Evolutionary conservation across 2,113 vertebrate genomes (phyloP), one percentile per base, ranked within the genome.

Genomic region (Eptesicus fuscus): DNA sequence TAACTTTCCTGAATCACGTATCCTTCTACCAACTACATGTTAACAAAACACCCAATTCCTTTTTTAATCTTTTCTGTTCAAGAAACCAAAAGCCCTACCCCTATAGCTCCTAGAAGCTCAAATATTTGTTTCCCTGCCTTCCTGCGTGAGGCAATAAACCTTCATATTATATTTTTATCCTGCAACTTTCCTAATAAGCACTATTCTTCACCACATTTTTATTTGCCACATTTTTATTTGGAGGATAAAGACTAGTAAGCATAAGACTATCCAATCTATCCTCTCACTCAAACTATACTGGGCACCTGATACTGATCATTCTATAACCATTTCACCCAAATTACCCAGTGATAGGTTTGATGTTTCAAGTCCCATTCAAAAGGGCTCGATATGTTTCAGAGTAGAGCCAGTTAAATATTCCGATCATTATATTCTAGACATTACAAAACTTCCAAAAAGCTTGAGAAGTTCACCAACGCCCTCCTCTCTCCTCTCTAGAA

Each of bases 21-120:
- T 23, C 61, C 82, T 77, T 71, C 80, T 93, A 77, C 4, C 77
- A 93, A 90, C 40, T 65, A 79, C 67, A 73, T 88, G 92, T 69
- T 51, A 59, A 83, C 74, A 90, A 94, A 88, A 69, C 47, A 94
- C 88, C 22, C 73, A 92, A 83, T 53, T 71, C 70, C 30, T 32
- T 83, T 93, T 86, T n/a, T 88, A 79, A 87, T 20, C 89, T 76
- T 79, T 88, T 93, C 90, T 78, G 10, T 20, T 84, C 28, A 59
- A 93, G 65, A 92, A 91, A 76, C 35, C 56, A 44, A 73, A 20
- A 86, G 20, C n/a, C 56, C 59, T 11, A 77, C 67, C 90, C 16
- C 83, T 84, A n/a, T 1, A 82, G 7, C 37, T 69, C 80, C 59
- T 53, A 93, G 20, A 97, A 83, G 37, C 25, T 30, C 78, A 85